phyloP scores from a whole-genome alignment of 2,888 invertebrate species.

The Odontocolon sp. region DNA sequence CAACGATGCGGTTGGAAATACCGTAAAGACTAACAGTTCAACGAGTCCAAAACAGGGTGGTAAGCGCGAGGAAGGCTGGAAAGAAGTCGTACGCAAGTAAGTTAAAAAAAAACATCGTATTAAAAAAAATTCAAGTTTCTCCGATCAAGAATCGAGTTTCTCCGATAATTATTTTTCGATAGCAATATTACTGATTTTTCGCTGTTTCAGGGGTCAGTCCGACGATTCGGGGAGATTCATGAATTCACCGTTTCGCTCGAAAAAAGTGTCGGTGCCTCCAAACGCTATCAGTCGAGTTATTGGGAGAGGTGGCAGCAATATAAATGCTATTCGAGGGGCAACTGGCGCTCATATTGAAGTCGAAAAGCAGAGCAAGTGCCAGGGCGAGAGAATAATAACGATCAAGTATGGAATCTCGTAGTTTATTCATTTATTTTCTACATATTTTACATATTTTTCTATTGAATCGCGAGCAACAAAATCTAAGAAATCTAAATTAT shows the following conservation, averaged over 20 bases:
- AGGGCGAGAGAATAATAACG: constrained; percentile 96
- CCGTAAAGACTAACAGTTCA: constrained; percentile 80
- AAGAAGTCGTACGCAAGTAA: constrained; percentile 95
- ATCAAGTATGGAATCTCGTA: constrained; percentile 87
- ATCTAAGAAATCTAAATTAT: too few relatives aligned
- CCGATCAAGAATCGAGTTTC: background rate
- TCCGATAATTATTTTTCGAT: background rate
- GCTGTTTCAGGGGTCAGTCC: constrained; percentile 73
- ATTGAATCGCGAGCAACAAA: too few relatives aligned
- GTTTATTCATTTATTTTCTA: too few relatives aligned
- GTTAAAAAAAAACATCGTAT: too few relatives aligned
- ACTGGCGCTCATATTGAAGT: constrained; percentile 99
- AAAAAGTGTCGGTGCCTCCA: constrained; percentile 96
- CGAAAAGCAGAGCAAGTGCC: constrained; percentile 97
- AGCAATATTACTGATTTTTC: background rate
- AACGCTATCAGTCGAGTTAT: constrained; percentile 98
- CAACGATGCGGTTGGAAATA: constrained; percentile 70
- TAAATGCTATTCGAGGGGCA: constrained; percentile 97
- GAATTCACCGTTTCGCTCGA: constrained; percentile 85
- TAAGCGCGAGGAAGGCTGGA: constrained; percentile 96
- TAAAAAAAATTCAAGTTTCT: too few relatives aligned
- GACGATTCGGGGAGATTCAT: constrained; percentile 80
- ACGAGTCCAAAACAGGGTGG: constrained; percentile 87
- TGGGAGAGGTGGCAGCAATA: constrained; percentile 98
- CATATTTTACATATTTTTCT: too few relatives aligned